phyloP scores from a whole-genome alignment of 2,113 vertebrate genomes.

The Elachura formosa region DNA sequence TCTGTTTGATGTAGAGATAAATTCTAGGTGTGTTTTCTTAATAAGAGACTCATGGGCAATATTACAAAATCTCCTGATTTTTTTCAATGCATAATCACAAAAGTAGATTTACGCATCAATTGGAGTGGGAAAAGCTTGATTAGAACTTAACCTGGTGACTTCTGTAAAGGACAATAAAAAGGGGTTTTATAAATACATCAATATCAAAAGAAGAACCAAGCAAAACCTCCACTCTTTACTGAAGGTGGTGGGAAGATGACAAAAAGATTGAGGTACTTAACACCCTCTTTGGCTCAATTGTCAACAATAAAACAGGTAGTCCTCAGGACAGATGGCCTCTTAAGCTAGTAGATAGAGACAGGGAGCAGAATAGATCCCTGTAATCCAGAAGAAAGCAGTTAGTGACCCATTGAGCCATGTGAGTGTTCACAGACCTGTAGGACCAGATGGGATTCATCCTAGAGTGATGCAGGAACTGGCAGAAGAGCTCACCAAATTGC shows the following conservation, averaged over 20 bases:
- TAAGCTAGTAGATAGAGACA: background rate
- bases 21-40: background rate
- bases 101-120: background rate
- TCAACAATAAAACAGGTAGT: background rate
- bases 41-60: background rate
- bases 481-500: background rate
- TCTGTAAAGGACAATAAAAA: background rate
- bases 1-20: background rate
- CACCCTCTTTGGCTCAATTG: background rate
- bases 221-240: background rate
- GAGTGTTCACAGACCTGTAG: rapidly evolving
- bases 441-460: background rate
- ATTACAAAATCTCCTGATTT: background rate
- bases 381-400: background rate
- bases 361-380: background rate
- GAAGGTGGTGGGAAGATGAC: background rate
- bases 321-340: background rate
- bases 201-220: background rate
- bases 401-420: background rate
- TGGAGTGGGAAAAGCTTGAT: background rate
- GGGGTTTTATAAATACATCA: background rate
- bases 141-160: background rate
- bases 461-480: background rate
- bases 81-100: background rate
- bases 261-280: background rate